Percentiles rank a stretch among this genome's conserved stretches.
Conservation (phyloP, 2,113 vertebrate species). For the Melospiza melodia region DNA sequence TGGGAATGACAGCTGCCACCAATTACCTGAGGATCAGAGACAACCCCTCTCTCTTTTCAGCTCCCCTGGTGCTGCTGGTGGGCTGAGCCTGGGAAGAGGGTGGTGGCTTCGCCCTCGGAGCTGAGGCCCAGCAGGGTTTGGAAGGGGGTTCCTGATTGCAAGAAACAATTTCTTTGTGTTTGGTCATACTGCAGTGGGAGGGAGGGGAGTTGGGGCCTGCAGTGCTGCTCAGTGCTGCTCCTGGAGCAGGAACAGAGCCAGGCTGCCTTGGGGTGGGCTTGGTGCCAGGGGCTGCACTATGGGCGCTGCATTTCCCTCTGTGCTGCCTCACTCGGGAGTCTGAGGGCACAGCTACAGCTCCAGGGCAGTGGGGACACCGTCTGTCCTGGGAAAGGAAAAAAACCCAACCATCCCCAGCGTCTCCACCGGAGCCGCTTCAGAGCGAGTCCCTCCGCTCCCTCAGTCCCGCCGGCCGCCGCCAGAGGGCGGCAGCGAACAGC, state of each 20-base stretch:
- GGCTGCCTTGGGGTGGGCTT: not conserved
- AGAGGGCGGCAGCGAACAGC: not conserved
- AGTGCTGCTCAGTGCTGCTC: not conserved
- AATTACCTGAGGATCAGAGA: too few species aligned
- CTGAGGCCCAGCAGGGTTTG: not conserved
- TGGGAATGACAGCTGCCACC: not conserved
- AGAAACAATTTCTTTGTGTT: not conserved
- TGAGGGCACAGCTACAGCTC: not conserved
- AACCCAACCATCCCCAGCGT: not conserved
- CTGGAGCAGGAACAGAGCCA: not conserved
- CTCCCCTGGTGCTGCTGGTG: accelerated
- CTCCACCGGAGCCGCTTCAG: accelerated
- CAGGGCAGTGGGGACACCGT: not conserved
- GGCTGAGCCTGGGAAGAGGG: not conserved
- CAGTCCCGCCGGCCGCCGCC: not conserved
- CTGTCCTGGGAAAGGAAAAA: not conserved
- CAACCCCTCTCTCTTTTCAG: accelerated
- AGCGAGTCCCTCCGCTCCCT: not conserved
- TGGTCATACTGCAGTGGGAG: not conserved
- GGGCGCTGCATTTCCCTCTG: accelerated
- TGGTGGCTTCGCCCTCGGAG: accelerated
- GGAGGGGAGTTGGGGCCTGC: not conserved
- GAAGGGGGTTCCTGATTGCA: not conserved
- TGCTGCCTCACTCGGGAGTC: not conserved
- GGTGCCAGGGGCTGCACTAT: accelerated